Base-by-base conservation (phyloP, 2,797 vertebrate genomes). In the Crenuchus spilurus region DNA sequence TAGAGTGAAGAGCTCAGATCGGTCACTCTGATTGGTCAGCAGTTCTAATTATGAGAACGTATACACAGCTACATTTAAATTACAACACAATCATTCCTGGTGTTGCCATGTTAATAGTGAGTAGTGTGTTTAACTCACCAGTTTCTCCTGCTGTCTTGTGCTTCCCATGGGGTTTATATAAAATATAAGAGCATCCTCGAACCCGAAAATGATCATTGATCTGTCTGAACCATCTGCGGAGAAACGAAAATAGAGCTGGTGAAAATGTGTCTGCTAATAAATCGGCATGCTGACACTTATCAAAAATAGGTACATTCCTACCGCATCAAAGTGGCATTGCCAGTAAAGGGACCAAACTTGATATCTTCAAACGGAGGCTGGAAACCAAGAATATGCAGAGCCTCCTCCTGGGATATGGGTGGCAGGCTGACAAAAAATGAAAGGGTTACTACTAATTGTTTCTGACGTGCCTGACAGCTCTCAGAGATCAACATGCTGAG, bases 131-230 rank as follows among this genome's bases (percentile, higher is more conserved):
- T 26, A 16, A 10, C 94, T 78, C 87, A 95, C 98, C 97, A 4
- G 96, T 98, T 88, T 99, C 97, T 87, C 98, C 98, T 33, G 97
- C 97, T 1, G 98, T 99, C 92, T 98, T 98, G 90, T 99, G 96
- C 89, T 98, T 99, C 55, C 98, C 98, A 9, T 99, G 95, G 37
- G 97, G 98, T 83, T 99, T 99, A 90, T 99, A 99, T 1, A 99
- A 89, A 87, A 99, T 95, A 82, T 99, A 99, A 0, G 97, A 98
- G 81, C 96, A 99, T 51, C 98, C 97, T 84, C 97, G 95, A 52
- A 99, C 94, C 54, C 94, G 89, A 87, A 98, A 99, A 80, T 98
- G 91, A 83, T 99, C 97, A 30, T 99, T 99, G 89, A 99, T 97
- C 91, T 99, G 97, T 86, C 98, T 92, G 91, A 99, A 99, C 98